Evolutionary conservation across 2,797 vertebrate genomes (phyloP), one percentile per base, ranked within the genome.

Genomic region (Phyllotis vaccarum): DNA sequence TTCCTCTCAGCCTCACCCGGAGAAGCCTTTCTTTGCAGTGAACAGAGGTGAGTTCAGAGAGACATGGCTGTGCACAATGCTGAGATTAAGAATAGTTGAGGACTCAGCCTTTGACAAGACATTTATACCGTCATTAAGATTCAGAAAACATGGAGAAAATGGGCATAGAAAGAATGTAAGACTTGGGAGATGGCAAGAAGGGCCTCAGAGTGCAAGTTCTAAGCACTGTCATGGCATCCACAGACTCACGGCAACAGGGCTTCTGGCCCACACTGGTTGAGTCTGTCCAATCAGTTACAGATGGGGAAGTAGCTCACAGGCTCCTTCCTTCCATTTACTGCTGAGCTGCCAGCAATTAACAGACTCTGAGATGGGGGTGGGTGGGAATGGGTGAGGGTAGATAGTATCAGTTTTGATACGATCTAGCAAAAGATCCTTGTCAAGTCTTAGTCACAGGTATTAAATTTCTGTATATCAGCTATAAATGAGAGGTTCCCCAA

Each of bases 171-270:
- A n/a, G 58, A 85, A 66, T n/a, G 12, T 31, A 83, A 64, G 81
- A 34, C 40, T 8, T 49, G 17, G 31, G 8, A 0, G 19, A 68
- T 0, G 0, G 31, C 60, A 68, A 66, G 43, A 66, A 83, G 40
- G 16, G 60, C 40, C 2, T 11, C 56, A 22, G 19, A 14, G 16
- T 1, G 2, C 0, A 0, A 43, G 43, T 64, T 31, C 6, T 49
- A 85, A 24, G 31, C 12, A 85, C 14, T 19, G 19, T 68, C 19
- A 0, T 5, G 19, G 60, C 11, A 0, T 31, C 46, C 81, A 46
- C 19, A 40, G 31, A 64, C 16, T 82, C 43, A 82, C 3, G 31
- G 82, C 6, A n/a, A 29, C 21, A 11, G 19, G 43, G 31, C 43
- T 34, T n/a, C 43, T 5, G 21, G 19, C 6, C 62, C 62, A 85